phyloP scores from a whole-genome alignment of 2,888 invertebrate species.

The Pseudococcus jackbeardsleyi region DNA sequence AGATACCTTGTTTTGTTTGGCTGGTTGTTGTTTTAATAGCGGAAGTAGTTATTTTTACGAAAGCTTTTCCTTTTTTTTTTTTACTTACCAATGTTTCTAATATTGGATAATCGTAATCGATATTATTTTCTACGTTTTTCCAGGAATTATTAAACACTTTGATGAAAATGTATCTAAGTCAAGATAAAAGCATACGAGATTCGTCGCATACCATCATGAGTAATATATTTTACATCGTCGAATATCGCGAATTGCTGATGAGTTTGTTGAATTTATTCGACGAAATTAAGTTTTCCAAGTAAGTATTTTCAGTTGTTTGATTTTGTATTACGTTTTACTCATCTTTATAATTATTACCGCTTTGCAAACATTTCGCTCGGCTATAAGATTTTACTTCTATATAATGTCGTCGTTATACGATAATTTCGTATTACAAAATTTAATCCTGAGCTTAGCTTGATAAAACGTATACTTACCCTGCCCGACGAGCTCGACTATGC shows the following conservation, averaged over 20 bases:
- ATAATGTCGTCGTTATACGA: background rate
- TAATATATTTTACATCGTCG: slow-evolving; percentile 92
- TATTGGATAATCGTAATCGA: background rate
- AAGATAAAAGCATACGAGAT: slow-evolving; percentile 79
- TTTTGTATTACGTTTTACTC: slow-evolving; percentile 38
- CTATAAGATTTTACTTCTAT: background rate
- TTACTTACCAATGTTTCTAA: too few species aligned
- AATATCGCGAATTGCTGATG: slow-evolving; percentile 91
- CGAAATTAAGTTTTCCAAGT: slow-evolving; percentile 88
- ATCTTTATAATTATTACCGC: slow-evolving; percentile 40
- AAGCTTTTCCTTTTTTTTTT: background rate
- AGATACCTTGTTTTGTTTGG: background rate
- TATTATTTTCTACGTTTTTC: slow-evolving; percentile 65
- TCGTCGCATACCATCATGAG: slow-evolving; percentile 90
- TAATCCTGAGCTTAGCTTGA: background rate
- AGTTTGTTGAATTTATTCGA: slow-evolving; percentile 76
- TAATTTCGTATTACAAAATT: slow-evolving; percentile 13
- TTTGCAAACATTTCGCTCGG: slow-evolving; percentile 32
- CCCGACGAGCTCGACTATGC: background rate
- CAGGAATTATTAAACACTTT: slow-evolving; percentile 89
- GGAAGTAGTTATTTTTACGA: background rate
- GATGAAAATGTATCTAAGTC: slow-evolving; percentile 83
- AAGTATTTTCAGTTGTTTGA: slow-evolving; percentile 69
- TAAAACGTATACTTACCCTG: slow-evolving; percentile 20
- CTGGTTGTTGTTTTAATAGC: background rate